Evolutionary conservation across 2,888 invertebrate genomes (phyloP).

Genomic region (Drosophila limbata): DNA sequence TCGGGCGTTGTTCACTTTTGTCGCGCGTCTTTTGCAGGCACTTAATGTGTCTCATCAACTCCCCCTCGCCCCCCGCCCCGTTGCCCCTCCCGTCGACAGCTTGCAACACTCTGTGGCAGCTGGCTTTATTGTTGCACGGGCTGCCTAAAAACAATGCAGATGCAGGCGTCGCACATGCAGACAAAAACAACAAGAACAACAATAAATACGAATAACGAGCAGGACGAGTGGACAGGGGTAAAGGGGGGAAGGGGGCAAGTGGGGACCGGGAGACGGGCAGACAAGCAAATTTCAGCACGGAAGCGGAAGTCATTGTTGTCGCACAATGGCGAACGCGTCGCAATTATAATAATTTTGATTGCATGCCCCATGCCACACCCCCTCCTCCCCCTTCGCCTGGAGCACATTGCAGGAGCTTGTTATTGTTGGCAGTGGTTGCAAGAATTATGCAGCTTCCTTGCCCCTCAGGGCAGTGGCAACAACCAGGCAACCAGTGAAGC

Average conservation of each 20-base stretch:
- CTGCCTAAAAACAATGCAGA: slow-evolving; percentile 70
- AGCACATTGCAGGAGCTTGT: slow-evolving; percentile 44
- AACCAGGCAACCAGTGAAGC: slow-evolving; percentile 9
- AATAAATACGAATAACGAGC: slow-evolving; percentile 31
- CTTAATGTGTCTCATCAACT: slow-evolving; percentile 67
- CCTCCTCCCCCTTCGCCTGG: background rate
- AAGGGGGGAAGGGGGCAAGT: background rate
- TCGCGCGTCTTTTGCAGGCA: slow-evolving; percentile 76
- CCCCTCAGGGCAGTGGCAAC: slow-evolving; percentile 9
- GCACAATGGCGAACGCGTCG: slow-evolving; percentile 82
- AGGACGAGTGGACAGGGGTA: slow-evolving; percentile 2
- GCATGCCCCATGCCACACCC: slow-evolving; percentile 46
- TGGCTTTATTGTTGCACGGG: slow-evolving; percentile 50
- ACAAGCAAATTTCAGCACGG: slow-evolving; percentile 78
- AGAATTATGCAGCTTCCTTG: slow-evolving; percentile 63
- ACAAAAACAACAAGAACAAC: slow-evolving; percentile 26
- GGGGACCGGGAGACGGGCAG: slow-evolving; percentile 33
- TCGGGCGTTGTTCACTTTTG: slow-evolving; percentile 63
- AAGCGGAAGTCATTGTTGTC: slow-evolving; percentile 83
- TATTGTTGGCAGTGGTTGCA: slow-evolving; percentile 64
- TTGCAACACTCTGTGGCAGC: slow-evolving; percentile 19
- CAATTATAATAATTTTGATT: slow-evolving; percentile 84
- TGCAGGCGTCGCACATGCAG: slow-evolving; percentile 52
- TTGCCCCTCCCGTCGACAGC: background rate
- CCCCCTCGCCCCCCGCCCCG: background rate